Conservation (phyloP, 2,113 vertebrate species). For the Sapajus apella region DNA sequence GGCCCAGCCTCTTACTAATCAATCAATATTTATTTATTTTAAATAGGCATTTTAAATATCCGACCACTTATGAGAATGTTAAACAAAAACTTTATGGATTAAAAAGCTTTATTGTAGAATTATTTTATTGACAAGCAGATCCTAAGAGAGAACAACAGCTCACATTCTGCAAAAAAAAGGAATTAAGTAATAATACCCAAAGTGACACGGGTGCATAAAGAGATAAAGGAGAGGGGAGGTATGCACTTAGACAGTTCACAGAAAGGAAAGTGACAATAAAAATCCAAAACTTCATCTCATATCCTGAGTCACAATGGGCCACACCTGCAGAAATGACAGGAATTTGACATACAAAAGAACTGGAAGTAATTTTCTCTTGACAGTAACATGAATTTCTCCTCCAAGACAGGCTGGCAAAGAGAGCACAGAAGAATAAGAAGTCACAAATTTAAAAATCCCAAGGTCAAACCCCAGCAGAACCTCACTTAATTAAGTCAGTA, state of each 20-base stretch:
- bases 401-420: constrained; percentile 25
- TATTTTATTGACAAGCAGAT: not conserved
- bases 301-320: constrained; percentile 53
- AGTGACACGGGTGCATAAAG: not conserved
- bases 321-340: constrained; percentile 55
- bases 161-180: not conserved
- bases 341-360: constrained; percentile 58
- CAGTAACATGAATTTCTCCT: constrained; percentile 26
- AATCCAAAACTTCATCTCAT: not conserved
- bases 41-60: not conserved
- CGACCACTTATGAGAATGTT: not conserved
- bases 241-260: not conserved
- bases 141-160: not conserved
- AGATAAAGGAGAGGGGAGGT: not conserved
- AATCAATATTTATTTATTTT: not conserved
- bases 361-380: constrained; percentile 58
- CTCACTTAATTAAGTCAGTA: not conserved
- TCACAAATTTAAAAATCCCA: constrained; percentile 31
- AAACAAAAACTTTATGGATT: not conserved
- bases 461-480: constrained; percentile 43
- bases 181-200: constrained; percentile 25
- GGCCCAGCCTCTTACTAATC: not conserved
- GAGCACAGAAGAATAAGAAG: not conserved
- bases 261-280: constrained; percentile 60
- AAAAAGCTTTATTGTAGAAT: not conserved